Percentiles rank a stretch among this genome's conserved stretches.
These are phyloP conservation scores for Lepus europaeus DNA, from an alignment of 2,113 vertebrate species.

Conservation along the genomic window DNA sequence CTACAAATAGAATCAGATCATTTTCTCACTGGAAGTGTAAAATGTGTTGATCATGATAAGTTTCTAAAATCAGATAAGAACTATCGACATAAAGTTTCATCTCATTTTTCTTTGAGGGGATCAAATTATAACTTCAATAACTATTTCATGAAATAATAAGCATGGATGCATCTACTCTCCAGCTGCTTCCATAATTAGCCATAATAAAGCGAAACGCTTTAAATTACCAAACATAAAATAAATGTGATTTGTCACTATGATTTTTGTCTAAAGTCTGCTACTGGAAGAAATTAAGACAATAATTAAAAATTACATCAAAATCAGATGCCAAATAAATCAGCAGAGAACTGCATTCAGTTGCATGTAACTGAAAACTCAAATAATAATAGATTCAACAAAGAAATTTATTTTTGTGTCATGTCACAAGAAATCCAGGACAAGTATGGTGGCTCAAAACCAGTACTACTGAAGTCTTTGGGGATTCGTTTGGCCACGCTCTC, in stretches of 20 bases:
- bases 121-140: constrained; percentile 72
- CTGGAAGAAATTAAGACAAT: constrained; percentile 1
- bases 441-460: not conserved
- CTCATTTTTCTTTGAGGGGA: constrained; percentile 64
- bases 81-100: constrained; percentile 68
- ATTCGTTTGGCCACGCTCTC: not conserved
- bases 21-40: not conserved
- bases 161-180: not conserved
- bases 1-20: not conserved
- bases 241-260: constrained; percentile 8
- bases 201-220: constrained; percentile 58
- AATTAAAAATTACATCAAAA: constrained; percentile 61
- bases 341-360: not conserved
- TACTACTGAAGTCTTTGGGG: not conserved
- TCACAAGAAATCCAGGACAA: not conserved
- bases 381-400: not conserved
- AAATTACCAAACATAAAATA: constrained; percentile 58
- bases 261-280: not conserved
- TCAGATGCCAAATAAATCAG: not conserved
- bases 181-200: constrained; percentile 30
- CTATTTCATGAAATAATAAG: constrained; percentile 50
- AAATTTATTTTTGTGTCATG: not conserved
- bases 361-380: constrained; percentile 38
- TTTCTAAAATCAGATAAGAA: constrained; percentile 61
- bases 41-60: constrained; percentile 1